Evolutionary conservation across 2,113 vertebrate genomes (phyloP).

Genomic region (Pithys albifrons): DNA sequence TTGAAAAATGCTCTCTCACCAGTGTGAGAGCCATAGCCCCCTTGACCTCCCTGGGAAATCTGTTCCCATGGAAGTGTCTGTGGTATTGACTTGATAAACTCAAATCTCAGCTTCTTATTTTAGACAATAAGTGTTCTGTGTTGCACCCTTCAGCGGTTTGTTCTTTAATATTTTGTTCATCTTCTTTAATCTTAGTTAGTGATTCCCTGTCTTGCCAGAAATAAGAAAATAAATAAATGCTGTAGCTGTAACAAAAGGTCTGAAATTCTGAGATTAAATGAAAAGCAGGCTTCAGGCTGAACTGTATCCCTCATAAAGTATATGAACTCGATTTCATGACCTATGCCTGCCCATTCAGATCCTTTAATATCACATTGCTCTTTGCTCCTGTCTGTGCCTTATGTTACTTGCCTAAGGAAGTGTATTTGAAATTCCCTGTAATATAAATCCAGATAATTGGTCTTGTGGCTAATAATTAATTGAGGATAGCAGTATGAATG

Average conservation of each 20-base stretch:
- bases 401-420: not conserved
- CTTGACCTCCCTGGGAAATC: not conserved
- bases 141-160: slow-evolving; percentile 9
- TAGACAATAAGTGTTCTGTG: not conserved
- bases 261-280: slow-evolving; percentile 51
- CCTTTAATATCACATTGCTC: not conserved
- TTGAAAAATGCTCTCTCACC: not conserved
- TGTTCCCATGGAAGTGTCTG: not conserved
- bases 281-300: slow-evolving; percentile 51
- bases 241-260: not conserved
- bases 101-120: not conserved
- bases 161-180: slow-evolving; percentile 34
- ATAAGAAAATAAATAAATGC: slow-evolving; percentile 57
- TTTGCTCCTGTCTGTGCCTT: not conserved
- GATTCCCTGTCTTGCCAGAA: not conserved
- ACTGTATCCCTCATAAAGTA: slow-evolving; percentile 6
- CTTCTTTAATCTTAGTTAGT: slow-evolving; percentile 48
- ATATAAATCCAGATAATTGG: not conserved
- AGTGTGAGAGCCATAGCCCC: not conserved
- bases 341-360: not conserved
- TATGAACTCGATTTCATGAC: slow-evolving; percentile 41
- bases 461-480: not conserved
- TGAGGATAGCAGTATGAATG: not conserved
- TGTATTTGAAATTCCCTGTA: not conserved
- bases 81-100: not conserved